Evolutionary conservation across 2,113 vertebrate genomes (phyloP), one percentile per base, ranked within the genome.

Genomic region (Sylvietta virens): DNA sequence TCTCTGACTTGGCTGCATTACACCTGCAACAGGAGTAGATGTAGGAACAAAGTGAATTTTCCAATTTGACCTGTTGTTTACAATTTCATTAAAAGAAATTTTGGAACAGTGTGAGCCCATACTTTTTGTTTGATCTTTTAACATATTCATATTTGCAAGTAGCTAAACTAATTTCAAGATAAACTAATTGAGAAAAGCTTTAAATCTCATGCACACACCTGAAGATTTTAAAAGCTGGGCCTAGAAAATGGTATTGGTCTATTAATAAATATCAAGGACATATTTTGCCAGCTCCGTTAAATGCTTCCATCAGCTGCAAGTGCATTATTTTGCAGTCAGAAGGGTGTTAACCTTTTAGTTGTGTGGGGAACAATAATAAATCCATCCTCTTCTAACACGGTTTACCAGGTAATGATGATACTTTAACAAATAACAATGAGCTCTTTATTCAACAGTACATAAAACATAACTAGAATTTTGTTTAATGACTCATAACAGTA

Each of bases 381-480:
- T 97, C 92, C 71, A 76, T 91, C 83, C 85, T 72, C 73, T 96
- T 92, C 72, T 89, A 95, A 51, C 74, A 86, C 26, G 40, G 69
- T 89, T 96, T 97, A 97, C 87, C 93, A 72, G 90, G 86, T 92
- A 95, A 77, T 56, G 76, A 95, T 62, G 48, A 61, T 78, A 71
- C 44, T 90, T 95, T 89, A 88, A 97, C 93, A 96, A 97, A 97
- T 92, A 97, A 92, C 79, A 91, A 74, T 71, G 87, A 96, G 82
- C 53, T 92, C 86, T 97, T 97, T 95, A 94, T 96, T 95, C 94
- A 97, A 91, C 91, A 97, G 67, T 86, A 97, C 97, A 97, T 97
- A 97, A 97, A 97, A 94, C 66, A 80, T 97, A 97, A 97, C 97
- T 94, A 98, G 96, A 96, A 97, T 97, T 97, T 96, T 97, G 97